Percentiles rank a stretch among this genome's conserved stretches.
These are phyloP conservation scores for Pediacus dermestoides DNA, from an alignment of 2,888 invertebrate species.

Conservation along the genomic window DNA sequence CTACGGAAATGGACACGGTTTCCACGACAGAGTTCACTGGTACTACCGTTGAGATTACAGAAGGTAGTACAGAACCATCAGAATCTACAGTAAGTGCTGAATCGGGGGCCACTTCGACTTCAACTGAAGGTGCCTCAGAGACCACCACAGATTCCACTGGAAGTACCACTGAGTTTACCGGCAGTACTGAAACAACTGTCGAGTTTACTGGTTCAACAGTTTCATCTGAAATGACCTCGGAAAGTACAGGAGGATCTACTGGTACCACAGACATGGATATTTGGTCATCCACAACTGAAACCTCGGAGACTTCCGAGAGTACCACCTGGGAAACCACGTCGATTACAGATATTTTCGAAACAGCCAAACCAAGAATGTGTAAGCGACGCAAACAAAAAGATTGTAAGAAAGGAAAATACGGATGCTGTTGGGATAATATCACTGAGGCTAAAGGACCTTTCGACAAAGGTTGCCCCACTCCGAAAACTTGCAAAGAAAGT, in stretches of 20 bases:
- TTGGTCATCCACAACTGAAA: slow-evolving; percentile 19
- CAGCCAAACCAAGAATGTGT: slow-evolving; percentile 57
- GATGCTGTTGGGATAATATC: slow-evolving; percentile 81
- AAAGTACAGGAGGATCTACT: slow-evolving; percentile 17
- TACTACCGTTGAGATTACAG: slow-evolving; percentile 18
- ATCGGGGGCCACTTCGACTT: slow-evolving; percentile 21
- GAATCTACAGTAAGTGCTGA: slow-evolving; percentile 18
- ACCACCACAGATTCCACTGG: slow-evolving; percentile 23
- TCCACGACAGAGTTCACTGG: slow-evolving; percentile 13
- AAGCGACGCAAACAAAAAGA: slow-evolving; percentile 54
- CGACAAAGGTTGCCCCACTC: slow-evolving; percentile 70
- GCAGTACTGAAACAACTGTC: slow-evolving; percentile 17
- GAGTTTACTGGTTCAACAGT: slow-evolving; percentile 22
- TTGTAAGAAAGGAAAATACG: slow-evolving; percentile 67
- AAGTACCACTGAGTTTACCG: slow-evolving; percentile 13
- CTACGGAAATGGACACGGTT: slow-evolving; percentile 13
- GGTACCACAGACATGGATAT: slow-evolving; percentile 14
- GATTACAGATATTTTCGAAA: slow-evolving; percentile 53
- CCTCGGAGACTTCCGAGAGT: slow-evolving; percentile 17
- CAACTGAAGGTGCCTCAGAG: slow-evolving; percentile 27
- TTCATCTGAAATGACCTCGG: slow-evolving; percentile 14
- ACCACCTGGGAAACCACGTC: slow-evolving; percentile 53
- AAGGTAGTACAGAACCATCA: slow-evolving; percentile 16
- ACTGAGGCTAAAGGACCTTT: slow-evolving; percentile 79
- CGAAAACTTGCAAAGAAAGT: slow-evolving; percentile 73